Base-by-base conservation (phyloP, 2,113 vertebrate species). In the Anas platyrhynchos region DNA sequence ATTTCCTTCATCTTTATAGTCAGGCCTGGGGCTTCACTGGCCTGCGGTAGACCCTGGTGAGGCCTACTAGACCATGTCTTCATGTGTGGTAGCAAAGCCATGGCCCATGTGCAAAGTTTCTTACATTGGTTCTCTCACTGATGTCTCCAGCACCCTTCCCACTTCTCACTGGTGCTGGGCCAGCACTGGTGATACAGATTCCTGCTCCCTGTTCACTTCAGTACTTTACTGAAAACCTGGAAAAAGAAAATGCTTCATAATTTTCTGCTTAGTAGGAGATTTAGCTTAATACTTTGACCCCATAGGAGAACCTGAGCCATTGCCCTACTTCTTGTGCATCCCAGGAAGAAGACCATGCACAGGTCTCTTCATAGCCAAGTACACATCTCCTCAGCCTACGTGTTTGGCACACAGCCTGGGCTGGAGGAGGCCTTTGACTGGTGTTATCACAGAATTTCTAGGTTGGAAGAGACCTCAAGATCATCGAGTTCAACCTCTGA, bases 401-500 rank as follows among this genome's bases (percentile, higher is more conserved):
- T 4, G 14, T 1, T 0, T 0, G 1, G 52, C 71, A 48, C 36
- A 15, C 0, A 0, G 48, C 16, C 15, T 36, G 13, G 36, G 27
- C n/a, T 50, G 17, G 10, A 21, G 31, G 5, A 67, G 43, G 15
- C 18, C 26, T 62, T 63, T 50, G 15, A 11, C 38, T 65, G 80
- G 16, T 65, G n/a, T 8, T 72, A 34, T 34, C 34, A 34, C 34
- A 34, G 34, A 34, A 34, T 34, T 34, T 34, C 34, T 34, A 34
- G 34, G 34, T 34, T 34, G 34, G 34, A 34, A 34, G 34, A 34
- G 34, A 34, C 34, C 34, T 34, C 34, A 34, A 34, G 34, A 34
- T 34, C 34, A 34, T 34, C 34, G 34, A 34, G 34, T 34, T 34
- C 34, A 34, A 34, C 34, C 34, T 34, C 34, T 34, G 34, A 34